These are phyloP conservation scores for Aldabrachelys gigantea DNA, from an alignment of 2,113 vertebrate genomes.

Conservation along the genomic window DNA sequence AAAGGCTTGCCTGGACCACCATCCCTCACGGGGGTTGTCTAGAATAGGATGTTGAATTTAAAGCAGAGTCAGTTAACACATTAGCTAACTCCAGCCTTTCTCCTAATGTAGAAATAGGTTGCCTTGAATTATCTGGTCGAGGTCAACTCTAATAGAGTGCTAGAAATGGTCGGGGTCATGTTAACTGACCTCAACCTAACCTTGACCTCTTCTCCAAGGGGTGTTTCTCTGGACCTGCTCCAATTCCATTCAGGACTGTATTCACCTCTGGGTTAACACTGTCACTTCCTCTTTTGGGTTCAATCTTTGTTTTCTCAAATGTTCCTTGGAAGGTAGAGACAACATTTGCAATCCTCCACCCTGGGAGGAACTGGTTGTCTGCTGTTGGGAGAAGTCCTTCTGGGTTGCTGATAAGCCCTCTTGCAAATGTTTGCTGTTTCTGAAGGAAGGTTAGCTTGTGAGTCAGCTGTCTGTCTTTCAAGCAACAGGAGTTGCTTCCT, in stretches of 20 bases:
- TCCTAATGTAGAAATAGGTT: not conserved
- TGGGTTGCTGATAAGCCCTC: accelerated
- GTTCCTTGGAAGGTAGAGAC: not conserved
- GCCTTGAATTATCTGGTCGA: not conserved
- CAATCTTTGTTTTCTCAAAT: accelerated
- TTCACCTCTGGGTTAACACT: not conserved
- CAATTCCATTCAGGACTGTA: not conserved
- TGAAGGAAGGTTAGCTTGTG: not conserved
- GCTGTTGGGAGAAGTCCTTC: not conserved
- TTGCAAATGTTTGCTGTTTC: not conserved
- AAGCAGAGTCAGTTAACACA: not conserved
- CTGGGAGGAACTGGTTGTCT: accelerated
- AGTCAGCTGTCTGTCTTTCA: conserved; percentile 50
- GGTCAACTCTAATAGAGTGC: not conserved
- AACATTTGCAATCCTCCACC: accelerated
- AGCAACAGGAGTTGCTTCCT: not conserved
- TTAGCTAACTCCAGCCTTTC: not conserved
- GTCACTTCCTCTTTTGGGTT: accelerated
- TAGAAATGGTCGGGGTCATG: not conserved
- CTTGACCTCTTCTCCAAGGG: not conserved
- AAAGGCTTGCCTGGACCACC: accelerated
- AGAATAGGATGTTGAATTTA: accelerated
- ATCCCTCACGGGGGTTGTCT: not conserved
- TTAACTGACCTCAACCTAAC: not conserved
- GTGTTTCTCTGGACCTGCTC: not conserved